phyloP scores from a whole-genome alignment of 1,140 invertebrate species.

The Diorhabda carinulata region DNA sequence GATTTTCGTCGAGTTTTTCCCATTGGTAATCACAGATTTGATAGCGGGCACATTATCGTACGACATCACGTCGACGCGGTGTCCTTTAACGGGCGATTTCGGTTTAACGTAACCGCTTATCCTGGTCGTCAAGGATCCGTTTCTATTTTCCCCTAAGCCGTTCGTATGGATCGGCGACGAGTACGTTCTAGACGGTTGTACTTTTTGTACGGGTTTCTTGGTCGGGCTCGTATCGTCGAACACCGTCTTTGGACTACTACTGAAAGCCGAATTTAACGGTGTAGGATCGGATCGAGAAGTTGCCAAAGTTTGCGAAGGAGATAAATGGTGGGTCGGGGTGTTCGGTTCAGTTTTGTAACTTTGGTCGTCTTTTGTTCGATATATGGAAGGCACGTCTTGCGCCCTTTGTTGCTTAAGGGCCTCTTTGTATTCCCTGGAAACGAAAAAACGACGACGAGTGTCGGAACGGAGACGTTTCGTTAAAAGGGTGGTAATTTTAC shows the following conservation, averaged over 20 bases:
- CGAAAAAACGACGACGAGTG: background rate
- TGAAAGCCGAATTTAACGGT: slow-evolving; percentile 43
- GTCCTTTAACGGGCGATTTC: slow-evolving; percentile 62
- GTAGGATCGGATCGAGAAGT: slow-evolving; percentile 47
- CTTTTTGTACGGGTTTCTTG: slow-evolving; percentile 59
- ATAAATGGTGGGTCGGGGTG: slow-evolving; percentile 44
- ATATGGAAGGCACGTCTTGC: slow-evolving; percentile 66
- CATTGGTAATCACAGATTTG: slow-evolving; percentile 31
- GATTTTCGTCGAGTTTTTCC: slow-evolving; percentile 44
- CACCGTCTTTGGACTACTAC: slow-evolving; percentile 43
- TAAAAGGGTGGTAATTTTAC: slow-evolving; percentile 49
- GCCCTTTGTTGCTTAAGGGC: slow-evolving; percentile 76
- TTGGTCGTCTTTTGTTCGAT: slow-evolving; percentile 57
- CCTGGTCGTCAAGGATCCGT: slow-evolving; percentile 13
- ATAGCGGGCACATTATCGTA: slow-evolving; percentile 50
- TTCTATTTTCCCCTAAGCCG: slow-evolving; percentile 18
- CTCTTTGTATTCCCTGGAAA: slow-evolving; percentile 77
- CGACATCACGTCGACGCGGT: slow-evolving; percentile 45
- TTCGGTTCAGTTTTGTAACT: slow-evolving; percentile 48
- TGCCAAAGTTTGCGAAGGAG: slow-evolving; percentile 37
- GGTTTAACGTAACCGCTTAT: slow-evolving; percentile 64
- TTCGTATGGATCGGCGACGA: slow-evolving; percentile 29
- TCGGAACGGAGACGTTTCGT: background rate
- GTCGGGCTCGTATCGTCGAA: slow-evolving; percentile 41
- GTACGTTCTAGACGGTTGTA: slow-evolving; percentile 53